These are phyloP conservation scores for Arrhamphus sclerolepis DNA, from an alignment of 2,797 vertebrate species.

Conservation along the genomic window DNA sequence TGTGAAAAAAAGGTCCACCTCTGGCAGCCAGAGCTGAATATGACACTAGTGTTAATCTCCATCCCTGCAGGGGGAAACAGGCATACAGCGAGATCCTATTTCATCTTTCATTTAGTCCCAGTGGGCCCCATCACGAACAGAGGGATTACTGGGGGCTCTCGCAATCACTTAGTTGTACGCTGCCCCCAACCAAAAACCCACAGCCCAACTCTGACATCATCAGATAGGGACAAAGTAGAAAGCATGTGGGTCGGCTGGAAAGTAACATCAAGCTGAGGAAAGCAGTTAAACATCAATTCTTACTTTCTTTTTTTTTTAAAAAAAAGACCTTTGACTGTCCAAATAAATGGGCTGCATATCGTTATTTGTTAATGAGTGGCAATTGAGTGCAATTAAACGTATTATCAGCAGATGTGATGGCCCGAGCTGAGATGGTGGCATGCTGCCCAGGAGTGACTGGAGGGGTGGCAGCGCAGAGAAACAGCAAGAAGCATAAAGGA, in stretches of 20 bases:
- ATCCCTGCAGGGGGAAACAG: constrained; percentile 87
- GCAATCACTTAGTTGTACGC: constrained; percentile 67
- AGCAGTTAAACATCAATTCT: constrained; percentile 69
- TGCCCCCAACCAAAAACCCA: constrained; percentile 59
- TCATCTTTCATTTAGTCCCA: constrained; percentile 92
- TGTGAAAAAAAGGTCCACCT: constrained; percentile 58
- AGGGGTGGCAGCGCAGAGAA: constrained; percentile 15
- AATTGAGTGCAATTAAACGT: constrained; percentile 66
- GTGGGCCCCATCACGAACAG: constrained; percentile 84
- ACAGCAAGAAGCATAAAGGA: background rate
- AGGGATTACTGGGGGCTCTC: constrained; percentile 70
- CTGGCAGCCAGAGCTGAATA: constrained; percentile 85
- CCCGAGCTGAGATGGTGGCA: constrained; percentile 34
- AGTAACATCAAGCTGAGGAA: constrained; percentile 28
- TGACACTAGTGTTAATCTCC: constrained; percentile 95
- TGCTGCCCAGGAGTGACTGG: constrained; percentile 44
- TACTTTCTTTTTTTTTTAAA: constrained; percentile 32
- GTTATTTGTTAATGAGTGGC: constrained; percentile 63
- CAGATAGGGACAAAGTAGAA: constrained; percentile 52
- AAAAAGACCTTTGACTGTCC: constrained; percentile 26
- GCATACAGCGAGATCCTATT: constrained; percentile 90
- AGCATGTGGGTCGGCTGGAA: constrained; percentile 14
- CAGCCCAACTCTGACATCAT: constrained; percentile 77
- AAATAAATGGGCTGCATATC: constrained; percentile 50
- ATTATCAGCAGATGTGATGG: constrained; percentile 69